Evolutionary conservation across 2,888 invertebrate species (phyloP), one percentile per base, ranked within the genome.

Genomic region (Bibio marci): DNA sequence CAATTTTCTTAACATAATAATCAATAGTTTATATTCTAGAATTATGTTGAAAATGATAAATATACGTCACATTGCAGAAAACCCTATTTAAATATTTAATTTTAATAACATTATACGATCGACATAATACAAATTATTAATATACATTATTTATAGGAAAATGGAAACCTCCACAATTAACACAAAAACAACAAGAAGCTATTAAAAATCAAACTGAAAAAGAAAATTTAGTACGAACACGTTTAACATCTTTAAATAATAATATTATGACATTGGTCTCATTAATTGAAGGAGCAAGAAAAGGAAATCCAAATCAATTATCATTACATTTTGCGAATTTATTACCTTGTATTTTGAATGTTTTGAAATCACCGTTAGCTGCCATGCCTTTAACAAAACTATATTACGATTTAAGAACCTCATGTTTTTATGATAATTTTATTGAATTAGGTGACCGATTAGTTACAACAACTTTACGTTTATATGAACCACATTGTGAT

Each of bases 141-240:
- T n/a, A n/a, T n/a, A n/a, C n/a, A n/a, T n/a, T n/a, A n/a, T 22
- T 22, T 22, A 22, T 22, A 22, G 22, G 22, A 22, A 85, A 81
- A 57, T 59, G 75, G 30, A 80, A 79, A 49, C 76, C 74, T 33
- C 73, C 75, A 1, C 72, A 76, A 49, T 61, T 81, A 35, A 79
- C 83, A 1, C 76, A 81, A 12, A 95, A 95, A 57, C 97, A 98
- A 58, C 80, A 88, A 55, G 95, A 97, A 58, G 79, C 80, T 0
- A 73, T 94, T 37, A 85, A 82, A 54, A 72, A 75, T 28, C 92
- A 94, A 59, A 67, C 80, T 15, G 76, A 80, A 19, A 91, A 88
- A 51, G 97, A 97, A 57, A 71, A 72, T 45, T 71, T 69, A 0
- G 81, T 88, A 43, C 69, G 88, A 46, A 67, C 72, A 31, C 70